A percentile compares a stretch with the other conserved stretches of the same genome.
Evolutionary conservation across 1,140 invertebrate genomes (phyloP).

Genomic region (Penaeus japonicus): DNA sequence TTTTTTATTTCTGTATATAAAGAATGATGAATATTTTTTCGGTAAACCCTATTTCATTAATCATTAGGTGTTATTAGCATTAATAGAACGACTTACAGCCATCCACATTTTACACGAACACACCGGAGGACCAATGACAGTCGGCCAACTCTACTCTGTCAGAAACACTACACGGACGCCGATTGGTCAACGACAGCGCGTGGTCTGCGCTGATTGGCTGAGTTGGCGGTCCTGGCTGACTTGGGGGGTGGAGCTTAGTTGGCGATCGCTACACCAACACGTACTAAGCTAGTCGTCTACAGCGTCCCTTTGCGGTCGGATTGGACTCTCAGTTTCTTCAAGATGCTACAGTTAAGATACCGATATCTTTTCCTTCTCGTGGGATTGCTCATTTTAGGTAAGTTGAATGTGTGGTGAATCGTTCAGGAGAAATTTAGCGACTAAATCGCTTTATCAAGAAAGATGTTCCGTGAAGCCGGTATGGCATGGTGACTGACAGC

Average conservation of each 20-base stretch:
- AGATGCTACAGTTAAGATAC: slow-evolving; percentile 26
- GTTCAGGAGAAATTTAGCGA: background rate
- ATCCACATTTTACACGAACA: no score
- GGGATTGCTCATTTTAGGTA: slow-evolving; percentile 4
- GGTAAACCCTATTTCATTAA: no score
- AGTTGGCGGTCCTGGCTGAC: background rate
- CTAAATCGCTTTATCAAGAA: no score
- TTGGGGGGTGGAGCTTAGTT: slow-evolving; percentile 6
- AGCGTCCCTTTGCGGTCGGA: background rate
- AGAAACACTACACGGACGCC: background rate
- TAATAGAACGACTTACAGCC: no score
- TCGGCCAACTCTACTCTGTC: slow-evolving; percentile 29
- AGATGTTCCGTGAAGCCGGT: background rate
- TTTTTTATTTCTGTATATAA: no score
- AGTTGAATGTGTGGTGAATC: background rate
- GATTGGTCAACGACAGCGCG: slow-evolving; percentile 31
- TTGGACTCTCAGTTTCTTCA: background rate
- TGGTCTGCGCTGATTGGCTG: slow-evolving; percentile 39
- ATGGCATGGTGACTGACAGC: no score
- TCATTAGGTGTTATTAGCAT: no score
- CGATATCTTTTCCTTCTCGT: background rate
- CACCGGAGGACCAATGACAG: slow-evolving; percentile 23
- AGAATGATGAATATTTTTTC: no score
- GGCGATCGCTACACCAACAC: background rate
- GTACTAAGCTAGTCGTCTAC: background rate